Evolutionary conservation across 2,888 invertebrate species (phyloP), one percentile per base, ranked within the genome.

Genomic region (Cephus nigrinus): DNA sequence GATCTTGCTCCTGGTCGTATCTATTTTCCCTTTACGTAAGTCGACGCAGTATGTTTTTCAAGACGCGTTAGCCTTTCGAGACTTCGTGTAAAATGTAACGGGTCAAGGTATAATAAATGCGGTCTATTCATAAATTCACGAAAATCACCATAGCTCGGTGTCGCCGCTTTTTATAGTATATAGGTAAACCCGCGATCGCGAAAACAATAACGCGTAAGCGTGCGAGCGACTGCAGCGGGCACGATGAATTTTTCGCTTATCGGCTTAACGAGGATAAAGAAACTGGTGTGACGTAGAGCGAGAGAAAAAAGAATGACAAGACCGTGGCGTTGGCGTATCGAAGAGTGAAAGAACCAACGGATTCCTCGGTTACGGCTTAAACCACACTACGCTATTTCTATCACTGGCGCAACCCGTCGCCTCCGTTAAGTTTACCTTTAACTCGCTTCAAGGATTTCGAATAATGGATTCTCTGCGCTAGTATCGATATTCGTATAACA

Each of bases 41-140:
- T 23, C 55, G 23, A 23, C 74, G 74, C 36, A 12, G n/a, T 74
- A 35, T 34, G 36, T 74, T 74, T 34, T 34, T 74, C 33, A 34
- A 30, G 23, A 34, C 35, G 74, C 74, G 74, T 34, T 74, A 35
- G 74, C 23, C 33, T 35, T 33, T 35, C 74, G 11, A n/a, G 33
- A 35, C 74, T 33, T 74, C 35, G 33, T 11, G 68, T 73, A 72
- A 78, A 78, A 78, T 75, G 69, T 74, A 78, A 78, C 78, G 74
- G 78, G 78, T 78, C 78, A 78, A 78, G 75, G 78, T 75, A 78
- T 78, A 78, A 78, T 75, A 75, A 78, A 78, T 33, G 75, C 75
- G 78, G 30, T 78, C 72, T 75, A 78, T 78, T 78, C 78, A 78
- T 78, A 78, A 78, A 78, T 78, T 78, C 78, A 78, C 72, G 68